phyloP scores from a whole-genome alignment of 2,113 vertebrate species.

The Ceyx melanurus region DNA sequence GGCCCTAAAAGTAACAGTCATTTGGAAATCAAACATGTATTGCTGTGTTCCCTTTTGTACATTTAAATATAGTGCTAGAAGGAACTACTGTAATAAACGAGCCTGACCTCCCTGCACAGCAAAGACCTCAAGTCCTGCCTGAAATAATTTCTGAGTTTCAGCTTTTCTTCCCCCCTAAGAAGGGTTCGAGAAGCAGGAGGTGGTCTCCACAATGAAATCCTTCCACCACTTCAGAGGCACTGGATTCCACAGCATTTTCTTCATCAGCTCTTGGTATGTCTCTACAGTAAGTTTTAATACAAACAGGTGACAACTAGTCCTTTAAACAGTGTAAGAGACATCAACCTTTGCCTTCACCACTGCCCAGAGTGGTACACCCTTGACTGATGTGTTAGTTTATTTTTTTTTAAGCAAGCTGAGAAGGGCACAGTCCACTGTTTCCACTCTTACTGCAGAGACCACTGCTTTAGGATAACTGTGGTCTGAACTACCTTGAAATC shows the following conservation, averaged over 20 bases:
- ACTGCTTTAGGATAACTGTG: neutral
- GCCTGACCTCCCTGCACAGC: neutral
- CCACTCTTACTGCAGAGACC: neutral
- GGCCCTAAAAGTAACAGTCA: neutral
- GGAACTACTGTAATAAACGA: constrained; percentile 17
- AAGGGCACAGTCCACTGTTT: neutral
- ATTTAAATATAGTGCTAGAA: constrained; percentile 11
- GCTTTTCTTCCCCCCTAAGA: neutral
- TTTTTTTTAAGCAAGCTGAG: constrained; percentile 6
- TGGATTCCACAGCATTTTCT: neutral
- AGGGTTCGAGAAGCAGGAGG: neutral
- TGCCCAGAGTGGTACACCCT: neutral
- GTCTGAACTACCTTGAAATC: constrained; percentile 47
- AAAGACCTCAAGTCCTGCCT: neutral
- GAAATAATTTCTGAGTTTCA: constrained; percentile 8
- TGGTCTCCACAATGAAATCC: neutral
- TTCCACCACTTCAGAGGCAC: neutral
- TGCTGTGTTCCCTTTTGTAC: neutral
- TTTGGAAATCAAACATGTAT: neutral
- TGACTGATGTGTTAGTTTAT: neutral
- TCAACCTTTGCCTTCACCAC: neutral
- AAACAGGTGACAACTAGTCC: neutral
- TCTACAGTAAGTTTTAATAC: neutral
- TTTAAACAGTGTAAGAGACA: neutral
- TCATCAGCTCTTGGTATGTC: neutral